Conservation (phyloP, 1,140 invertebrate species). For the Drosophila tsacasi region DNA sequence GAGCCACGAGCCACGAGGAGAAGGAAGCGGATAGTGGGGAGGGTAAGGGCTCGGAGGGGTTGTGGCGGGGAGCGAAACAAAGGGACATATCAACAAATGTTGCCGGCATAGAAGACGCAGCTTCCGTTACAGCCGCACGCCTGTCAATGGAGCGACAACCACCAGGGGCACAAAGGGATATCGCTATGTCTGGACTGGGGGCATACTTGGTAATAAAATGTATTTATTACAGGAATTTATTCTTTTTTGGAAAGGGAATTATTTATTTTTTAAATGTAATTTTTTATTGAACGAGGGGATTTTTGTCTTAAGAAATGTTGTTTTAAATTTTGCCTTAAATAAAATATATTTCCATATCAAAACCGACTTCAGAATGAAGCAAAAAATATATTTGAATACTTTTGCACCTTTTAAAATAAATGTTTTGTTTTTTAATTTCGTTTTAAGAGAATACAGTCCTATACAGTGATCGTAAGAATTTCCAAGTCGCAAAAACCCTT, state of each 20-base stretch:
- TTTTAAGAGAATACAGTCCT: too few species aligned
- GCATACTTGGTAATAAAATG: conserved; percentile 19
- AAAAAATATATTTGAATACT: too few species aligned
- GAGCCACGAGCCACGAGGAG: conserved; percentile 4
- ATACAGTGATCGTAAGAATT: neutral
- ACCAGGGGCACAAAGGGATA: conserved; percentile 27
- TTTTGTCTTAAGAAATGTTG: neutral
- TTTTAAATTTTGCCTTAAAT: neutral
- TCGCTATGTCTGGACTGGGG: neutral
- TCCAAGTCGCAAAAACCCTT: neutral
- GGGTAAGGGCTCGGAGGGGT: neutral
- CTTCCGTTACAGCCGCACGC: conserved; percentile 57
- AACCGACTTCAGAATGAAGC: neutral
- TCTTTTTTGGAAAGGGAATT: neutral
- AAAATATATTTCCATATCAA: neutral
- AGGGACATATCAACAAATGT: conserved; percentile 68
- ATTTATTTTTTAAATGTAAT: neutral
- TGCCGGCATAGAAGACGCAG: conserved; percentile 52
- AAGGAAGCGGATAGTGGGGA: conserved; percentile 23
- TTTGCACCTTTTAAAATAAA: too few species aligned
- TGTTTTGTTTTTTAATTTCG: too few species aligned
- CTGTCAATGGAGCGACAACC: conserved; percentile 55
- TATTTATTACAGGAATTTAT: neutral
- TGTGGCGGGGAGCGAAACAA: conserved; percentile 30
- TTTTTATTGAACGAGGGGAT: neutral